Base-by-base conservation (phyloP, 2,113 vertebrate species). In the Hippocampus barbouri region DNA sequence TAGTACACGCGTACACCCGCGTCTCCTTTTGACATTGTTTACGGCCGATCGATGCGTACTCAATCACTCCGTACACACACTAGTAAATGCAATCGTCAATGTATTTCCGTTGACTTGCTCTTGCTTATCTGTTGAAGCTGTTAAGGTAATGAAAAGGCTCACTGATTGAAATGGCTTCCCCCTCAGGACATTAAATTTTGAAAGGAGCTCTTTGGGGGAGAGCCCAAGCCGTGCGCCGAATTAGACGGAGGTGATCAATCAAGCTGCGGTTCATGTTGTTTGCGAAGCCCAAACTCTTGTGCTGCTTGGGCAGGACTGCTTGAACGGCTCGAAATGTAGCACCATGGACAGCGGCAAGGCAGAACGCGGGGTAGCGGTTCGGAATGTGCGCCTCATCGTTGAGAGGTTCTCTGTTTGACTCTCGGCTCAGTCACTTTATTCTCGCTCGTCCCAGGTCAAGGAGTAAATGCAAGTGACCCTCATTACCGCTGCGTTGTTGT, bases 301-400 rank as follows among this genome's bases (percentile, higher is more conserved):
- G 34, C 54, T 27, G 4, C 65, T 80, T n/a, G 60, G 60, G 67
- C 47, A 27, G 16, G 56, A 76, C 40, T 51, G 69, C 20, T 38
- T 63, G 72, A 82, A 71, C 62, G 56, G 66, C 3, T 73, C 60
- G 27, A 47, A 57, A 47, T 63, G 66, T 59, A 68, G 89, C 79
- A 88, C 84, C 89, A 84, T 6, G 84, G 84, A 80, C 76, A 85
- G 85, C 21, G 30, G 61, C 82, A 0, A 62, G 60, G 61, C 66
- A 54, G 45, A 56, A 0, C 49, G 38, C 70, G 38, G 21, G 12
- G 10, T 45, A 14, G 43, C 4, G 43, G 43, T 12, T 45, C 10
- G 10, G 43, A 2, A 45, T 45, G 9, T 45, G 43, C 3, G 43
- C 11, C 10, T 45, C 43, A 14, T 14, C 14, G 10, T 12, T 12